Conservation (phyloP, 2,797 vertebrate genomes). For the Acanthurus lineatus region DNA sequence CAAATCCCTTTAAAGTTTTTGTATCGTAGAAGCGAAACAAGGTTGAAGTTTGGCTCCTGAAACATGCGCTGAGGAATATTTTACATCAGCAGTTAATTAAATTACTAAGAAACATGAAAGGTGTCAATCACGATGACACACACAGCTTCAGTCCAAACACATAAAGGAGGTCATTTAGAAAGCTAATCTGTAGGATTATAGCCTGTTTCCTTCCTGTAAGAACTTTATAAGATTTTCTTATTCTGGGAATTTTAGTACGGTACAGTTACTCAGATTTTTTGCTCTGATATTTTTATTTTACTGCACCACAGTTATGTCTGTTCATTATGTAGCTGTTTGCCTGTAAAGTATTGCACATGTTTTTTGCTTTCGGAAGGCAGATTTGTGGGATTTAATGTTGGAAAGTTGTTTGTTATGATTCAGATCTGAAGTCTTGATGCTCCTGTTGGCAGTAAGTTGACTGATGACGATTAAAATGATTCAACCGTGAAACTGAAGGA, state of each 20-base stretch:
- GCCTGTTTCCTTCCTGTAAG: too few species aligned
- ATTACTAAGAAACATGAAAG: background rate
- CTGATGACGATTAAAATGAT: background rate
- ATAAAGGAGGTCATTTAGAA: too few species aligned
- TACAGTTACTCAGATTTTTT: background rate
- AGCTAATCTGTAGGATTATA: too few species aligned
- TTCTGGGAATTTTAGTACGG: background rate
- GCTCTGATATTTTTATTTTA: background rate
- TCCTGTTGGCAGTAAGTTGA: too few species aligned
- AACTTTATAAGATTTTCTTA: too few species aligned
- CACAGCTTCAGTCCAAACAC: too few species aligned
- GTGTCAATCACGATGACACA: background rate
- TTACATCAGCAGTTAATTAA: background rate
- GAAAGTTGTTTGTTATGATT: background rate
- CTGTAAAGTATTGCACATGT: background rate
- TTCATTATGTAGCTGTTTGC: background rate
- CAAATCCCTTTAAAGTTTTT: background rate
- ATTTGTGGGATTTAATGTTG: background rate
- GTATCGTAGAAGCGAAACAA: slow-evolving; percentile 3
- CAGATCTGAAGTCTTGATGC: background rate
- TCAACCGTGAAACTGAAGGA: background rate
- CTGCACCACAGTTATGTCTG: background rate
- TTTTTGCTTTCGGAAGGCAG: background rate
- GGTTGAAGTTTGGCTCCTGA: background rate
- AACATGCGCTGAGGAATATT: background rate